phyloP scores from a whole-genome alignment of 2,888 invertebrate species.

The Ditula angustiorana region DNA sequence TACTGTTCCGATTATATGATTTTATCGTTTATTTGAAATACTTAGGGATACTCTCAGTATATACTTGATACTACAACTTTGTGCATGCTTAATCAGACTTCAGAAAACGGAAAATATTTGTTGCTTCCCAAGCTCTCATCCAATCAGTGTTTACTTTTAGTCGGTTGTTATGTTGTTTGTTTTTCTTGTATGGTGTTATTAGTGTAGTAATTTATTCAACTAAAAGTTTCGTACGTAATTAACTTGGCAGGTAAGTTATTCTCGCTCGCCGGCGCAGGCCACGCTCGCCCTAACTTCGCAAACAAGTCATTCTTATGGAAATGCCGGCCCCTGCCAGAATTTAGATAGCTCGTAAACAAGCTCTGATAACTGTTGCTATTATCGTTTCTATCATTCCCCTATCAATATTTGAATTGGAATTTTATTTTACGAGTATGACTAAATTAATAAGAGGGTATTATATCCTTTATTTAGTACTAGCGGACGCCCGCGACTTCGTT shows the following conservation, averaged over 20 bases:
- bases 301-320: slow-evolving; percentile 72
- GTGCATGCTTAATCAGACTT: no score
- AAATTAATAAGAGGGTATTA: neutral
- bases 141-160: neutral
- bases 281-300: slow-evolving; percentile 54
- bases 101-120: no score
- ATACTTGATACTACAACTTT: neutral
- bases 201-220: slow-evolving; percentile 7
- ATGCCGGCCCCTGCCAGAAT: slow-evolving; percentile 57
- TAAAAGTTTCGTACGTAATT: slow-evolving; percentile 55
- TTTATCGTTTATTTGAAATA: neutral
- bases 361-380: slow-evolving; percentile 51
- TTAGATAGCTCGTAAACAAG: slow-evolving; percentile 57
- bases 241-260: slow-evolving; percentile 60
- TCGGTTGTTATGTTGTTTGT: neutral
- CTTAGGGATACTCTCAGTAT: neutral
- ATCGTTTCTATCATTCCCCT: slow-evolving; percentile 37
- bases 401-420: slow-evolving; percentile 18
- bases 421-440: neutral
- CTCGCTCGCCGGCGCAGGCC: slow-evolving; percentile 48
- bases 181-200: slow-evolving; percentile 10
- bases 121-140: neutral
- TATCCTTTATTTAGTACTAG: neutral
- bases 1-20: neutral
- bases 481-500: no score